These are phyloP conservation scores for Eilema caniola DNA, from an alignment of 2,888 invertebrate genomes.

Conservation along the genomic window DNA sequence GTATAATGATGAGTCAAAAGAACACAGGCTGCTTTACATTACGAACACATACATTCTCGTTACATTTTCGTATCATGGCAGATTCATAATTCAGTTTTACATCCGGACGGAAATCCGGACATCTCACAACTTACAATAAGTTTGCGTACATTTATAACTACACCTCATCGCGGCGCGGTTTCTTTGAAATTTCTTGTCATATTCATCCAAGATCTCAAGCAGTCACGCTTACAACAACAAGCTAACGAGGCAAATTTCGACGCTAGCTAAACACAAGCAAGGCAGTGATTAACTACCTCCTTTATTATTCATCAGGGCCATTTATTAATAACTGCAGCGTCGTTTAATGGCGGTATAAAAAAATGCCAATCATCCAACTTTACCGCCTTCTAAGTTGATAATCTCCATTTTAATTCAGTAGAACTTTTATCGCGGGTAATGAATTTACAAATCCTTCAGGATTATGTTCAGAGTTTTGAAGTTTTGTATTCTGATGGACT, in stretches of 20 bases:
- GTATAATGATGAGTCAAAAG: no score
- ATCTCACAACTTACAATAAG: background rate
- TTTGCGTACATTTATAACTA: background rate
- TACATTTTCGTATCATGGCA: background rate
- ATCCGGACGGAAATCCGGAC: no score
- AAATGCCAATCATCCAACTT: conserved; percentile 58
- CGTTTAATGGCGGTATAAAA: conserved; percentile 52
- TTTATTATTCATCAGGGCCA: conserved; percentile 18
- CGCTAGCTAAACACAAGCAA: conserved; percentile 9
- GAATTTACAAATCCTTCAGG: conserved; percentile 72
- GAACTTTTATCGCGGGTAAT: conserved; percentile 72
- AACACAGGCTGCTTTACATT: no score
- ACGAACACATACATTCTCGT: background rate
- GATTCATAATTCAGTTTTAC: background rate
- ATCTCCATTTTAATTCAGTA: conserved; percentile 71
- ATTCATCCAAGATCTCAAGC: background rate
- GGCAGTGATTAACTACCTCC: conserved; percentile 12
- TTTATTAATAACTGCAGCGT: conserved; percentile 37
- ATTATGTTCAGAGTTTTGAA: conserved; percentile 58
- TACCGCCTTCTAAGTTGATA: conserved; percentile 62
- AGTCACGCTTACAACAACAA: background rate
- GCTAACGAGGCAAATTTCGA: conserved; percentile 4
- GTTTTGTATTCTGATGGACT: conserved; percentile 40
- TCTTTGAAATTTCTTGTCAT: background rate
- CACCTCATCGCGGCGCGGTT: background rate